A percentile compares a stretch with the other conserved stretches of the same genome.
These are phyloP conservation scores for Luperina nickerlii DNA, from an alignment of 2,888 invertebrate genomes.

Conservation along the genomic window DNA sequence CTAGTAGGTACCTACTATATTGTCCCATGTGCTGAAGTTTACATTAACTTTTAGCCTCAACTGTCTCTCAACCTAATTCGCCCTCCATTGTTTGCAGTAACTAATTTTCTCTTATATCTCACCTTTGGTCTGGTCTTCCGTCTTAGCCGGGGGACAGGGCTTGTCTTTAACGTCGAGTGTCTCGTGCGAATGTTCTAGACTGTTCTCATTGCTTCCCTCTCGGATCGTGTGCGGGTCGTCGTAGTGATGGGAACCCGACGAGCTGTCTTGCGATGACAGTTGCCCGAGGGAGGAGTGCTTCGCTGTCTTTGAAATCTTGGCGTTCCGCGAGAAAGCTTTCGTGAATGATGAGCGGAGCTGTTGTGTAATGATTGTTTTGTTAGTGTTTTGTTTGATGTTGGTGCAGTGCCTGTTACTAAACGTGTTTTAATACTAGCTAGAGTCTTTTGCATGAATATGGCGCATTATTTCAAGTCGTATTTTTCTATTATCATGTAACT, in stretches of 20 bases:
- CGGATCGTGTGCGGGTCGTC: constrained; percentile 89
- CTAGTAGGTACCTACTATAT: not conserved
- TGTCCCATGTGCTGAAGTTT: constrained; percentile 21
- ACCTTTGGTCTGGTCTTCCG: constrained; percentile 88
- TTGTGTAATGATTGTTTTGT: constrained; percentile 66
- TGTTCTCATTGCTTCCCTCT: constrained; percentile 89
- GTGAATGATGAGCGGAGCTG: constrained; percentile 98
- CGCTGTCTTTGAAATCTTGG: constrained; percentile 93
- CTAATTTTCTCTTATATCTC: constrained; percentile 66
- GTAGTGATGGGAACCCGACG: constrained; percentile 87
- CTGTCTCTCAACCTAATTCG: constrained; percentile 70
- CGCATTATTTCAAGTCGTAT: not conserved
- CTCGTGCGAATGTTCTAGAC: constrained; percentile 89
- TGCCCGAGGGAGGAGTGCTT: constrained; percentile 89
- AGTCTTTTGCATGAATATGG: not conserved
- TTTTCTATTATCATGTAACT: not conserved
- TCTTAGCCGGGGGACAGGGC: constrained; percentile 77
- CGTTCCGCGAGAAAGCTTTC: constrained; percentile 98
- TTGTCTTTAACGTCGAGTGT: constrained; percentile 84
- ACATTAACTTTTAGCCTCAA: constrained; percentile 55
- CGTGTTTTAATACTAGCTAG: not conserved
- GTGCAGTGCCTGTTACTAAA: not conserved
- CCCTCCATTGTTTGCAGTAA: constrained; percentile 71
- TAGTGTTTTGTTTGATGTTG: constrained; percentile 31
- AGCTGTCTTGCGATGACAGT: constrained; percentile 89